These are phyloP conservation scores for Nomada goodeniana DNA, from an alignment of 2,888 invertebrate species.

Conservation along the genomic window DNA sequence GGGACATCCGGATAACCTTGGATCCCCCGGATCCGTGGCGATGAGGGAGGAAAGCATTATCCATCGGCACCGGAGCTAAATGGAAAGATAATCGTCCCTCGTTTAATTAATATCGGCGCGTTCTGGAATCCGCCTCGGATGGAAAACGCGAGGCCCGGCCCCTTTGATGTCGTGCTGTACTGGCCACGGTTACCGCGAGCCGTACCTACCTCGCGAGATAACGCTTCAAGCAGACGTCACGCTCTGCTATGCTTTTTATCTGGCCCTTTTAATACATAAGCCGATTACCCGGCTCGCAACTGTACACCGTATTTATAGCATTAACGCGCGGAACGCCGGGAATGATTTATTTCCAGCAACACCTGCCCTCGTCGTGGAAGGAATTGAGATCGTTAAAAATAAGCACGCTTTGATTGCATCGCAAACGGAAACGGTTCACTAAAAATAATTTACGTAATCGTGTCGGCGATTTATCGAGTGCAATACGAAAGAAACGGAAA, in stretches of 20 bases:
- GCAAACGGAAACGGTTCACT: no score
- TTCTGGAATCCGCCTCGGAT: slow-evolving; percentile 35
- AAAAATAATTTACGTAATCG: not conserved
- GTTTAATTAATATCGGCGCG: slow-evolving; percentile 64
- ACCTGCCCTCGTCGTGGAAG: no score
- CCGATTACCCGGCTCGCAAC: slow-evolving; percentile 19
- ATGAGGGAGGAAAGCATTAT: slow-evolving; percentile 21
- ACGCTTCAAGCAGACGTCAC: slow-evolving; percentile 38
- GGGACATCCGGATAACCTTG: slow-evolving; percentile 56
- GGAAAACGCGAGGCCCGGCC: slow-evolving; percentile 22
- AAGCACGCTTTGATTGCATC: no score
- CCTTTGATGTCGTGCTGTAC: slow-evolving; percentile 48
- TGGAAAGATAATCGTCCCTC: slow-evolving; percentile 58
- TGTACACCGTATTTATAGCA: slow-evolving; percentile 3
- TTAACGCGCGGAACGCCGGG: slow-evolving; percentile 9
- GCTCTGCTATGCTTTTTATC: slow-evolving; percentile 25
- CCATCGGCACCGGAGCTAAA: slow-evolving; percentile 35
- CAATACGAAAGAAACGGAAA: not conserved
- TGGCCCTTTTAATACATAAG: slow-evolving; percentile 28
- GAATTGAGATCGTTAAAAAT: no score
- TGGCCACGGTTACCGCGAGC: slow-evolving; percentile 2
- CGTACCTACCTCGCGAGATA: slow-evolving; percentile 20
- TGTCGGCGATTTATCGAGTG: slow-evolving; percentile 16
- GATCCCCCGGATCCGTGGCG: slow-evolving; percentile 11
- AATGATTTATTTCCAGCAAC: slow-evolving; percentile 1